Evolutionary conservation across 2,797 vertebrate genomes (phyloP).

Genomic region (Sebastes vulpes): DNA sequence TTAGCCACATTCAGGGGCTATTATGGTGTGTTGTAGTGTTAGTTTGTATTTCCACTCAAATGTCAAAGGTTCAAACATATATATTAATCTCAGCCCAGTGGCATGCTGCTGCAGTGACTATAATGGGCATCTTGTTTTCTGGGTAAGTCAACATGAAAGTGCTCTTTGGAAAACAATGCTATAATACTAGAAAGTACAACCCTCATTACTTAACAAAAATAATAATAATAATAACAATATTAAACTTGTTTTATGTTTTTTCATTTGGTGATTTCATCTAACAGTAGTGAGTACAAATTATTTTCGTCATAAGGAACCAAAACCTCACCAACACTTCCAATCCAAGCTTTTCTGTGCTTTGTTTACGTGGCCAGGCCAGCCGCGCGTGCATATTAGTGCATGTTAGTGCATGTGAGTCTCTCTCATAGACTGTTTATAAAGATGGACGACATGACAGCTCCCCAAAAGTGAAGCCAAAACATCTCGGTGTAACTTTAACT

Average conservation of each 20-base stretch:
- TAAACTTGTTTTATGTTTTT: background rate
- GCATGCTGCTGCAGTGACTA: background rate
- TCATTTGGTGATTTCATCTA: background rate
- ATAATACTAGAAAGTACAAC: background rate
- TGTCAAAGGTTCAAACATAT: slow-evolving; percentile 12
- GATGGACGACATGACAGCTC: no score
- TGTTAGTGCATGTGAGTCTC: no score
- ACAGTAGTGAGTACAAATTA: background rate
- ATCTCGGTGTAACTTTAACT: no score
- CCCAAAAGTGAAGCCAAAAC: no score
- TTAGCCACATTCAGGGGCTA: background rate
- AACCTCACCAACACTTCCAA: background rate
- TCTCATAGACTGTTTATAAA: no score
- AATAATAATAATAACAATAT: no score
- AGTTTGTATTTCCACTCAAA: background rate
- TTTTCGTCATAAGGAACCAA: background rate
- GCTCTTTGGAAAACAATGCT: background rate
- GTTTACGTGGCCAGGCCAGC: no score
- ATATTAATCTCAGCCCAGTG: background rate
- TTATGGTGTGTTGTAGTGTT: background rate
- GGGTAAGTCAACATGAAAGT: background rate
- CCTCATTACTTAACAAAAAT: background rate
- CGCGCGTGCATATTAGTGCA: no score
- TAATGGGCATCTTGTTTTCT: background rate
- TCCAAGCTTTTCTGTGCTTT: no score